Evolutionary conservation across 64 coral and sea anemone genomes (phyloP), one percentile per base, ranked within the genome.

Genomic region (Montipora efflorescens): DNA sequence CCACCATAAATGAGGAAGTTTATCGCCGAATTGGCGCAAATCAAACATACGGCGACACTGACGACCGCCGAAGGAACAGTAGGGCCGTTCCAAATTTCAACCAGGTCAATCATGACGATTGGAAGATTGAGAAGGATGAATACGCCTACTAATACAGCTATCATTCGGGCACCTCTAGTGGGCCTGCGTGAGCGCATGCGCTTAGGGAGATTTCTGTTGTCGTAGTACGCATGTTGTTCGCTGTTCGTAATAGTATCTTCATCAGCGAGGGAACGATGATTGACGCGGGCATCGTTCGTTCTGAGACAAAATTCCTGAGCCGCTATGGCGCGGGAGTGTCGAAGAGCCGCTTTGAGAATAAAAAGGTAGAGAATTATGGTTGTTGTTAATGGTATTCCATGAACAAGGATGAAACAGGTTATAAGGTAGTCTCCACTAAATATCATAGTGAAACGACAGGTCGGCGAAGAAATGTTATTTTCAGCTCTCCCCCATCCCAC

Each of bases 1-100:
- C 96, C 93, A 1, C 90, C 93, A 64, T 98, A 98, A 18, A 93
- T 94, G 11, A 98, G 95, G 5, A 95, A 87, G 64, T 98, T 98
- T 8, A 98, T 94, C 13, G 80, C 92, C 5, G 87, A 88, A 71
- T 98, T 98, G 5, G 90, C 87, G 47, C 89, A 92, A 66, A 95
- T 90, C 96, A 95, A 90, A 8, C 96, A 95, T 4, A 95, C 62
- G 5, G 96, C 68, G 14, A 93, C 47, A 21, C 83, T 81, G 2
- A 95, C 87, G 1, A 98, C 47, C 15, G 48, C 52, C 18, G 67
- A 22, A 0, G 96, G 93, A 64, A 75, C 89, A 13, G 68, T 80
- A 0, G 66, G 78, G 1, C 68, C 67, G 2, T 87, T 16, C 21
- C 90, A 92, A 13, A 98, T 67, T 21, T 98, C 96, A 13, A 95